Percentiles rank a stretch among this genome's conserved stretches.
phyloP scores from a whole-genome alignment of 1,140 invertebrate genomes.

The Aplysia californica region DNA sequence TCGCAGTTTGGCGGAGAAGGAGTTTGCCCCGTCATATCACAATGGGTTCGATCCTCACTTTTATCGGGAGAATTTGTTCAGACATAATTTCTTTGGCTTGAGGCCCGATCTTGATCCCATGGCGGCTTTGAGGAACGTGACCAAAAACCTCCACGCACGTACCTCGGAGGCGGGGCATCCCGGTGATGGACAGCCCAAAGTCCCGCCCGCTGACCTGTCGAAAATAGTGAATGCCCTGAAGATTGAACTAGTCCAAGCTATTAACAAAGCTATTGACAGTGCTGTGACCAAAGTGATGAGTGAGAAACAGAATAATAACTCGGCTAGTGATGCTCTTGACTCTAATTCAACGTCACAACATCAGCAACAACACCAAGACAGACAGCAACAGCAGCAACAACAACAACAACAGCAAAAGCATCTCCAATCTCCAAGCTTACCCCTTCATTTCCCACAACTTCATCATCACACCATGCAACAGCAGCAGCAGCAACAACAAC shows the following conservation, averaged over 20 bases:
- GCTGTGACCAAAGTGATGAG: slow-evolving; percentile 83
- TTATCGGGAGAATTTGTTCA: slow-evolving; percentile 23
- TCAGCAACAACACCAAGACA: slow-evolving; percentile 1
- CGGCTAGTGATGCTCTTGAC: neutral
- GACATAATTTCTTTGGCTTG: slow-evolving; percentile 11
- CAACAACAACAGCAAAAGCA: neutral
- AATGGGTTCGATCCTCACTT: slow-evolving; percentile 13
- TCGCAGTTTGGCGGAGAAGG: slow-evolving; percentile 8
- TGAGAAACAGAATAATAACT: slow-evolving; percentile 70
- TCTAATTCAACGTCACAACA: neutral
- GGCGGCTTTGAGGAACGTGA: slow-evolving; percentile 4
- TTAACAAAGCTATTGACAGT: slow-evolving; percentile 80
- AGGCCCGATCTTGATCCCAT: slow-evolving; percentile 14
- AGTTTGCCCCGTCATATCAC: neutral
- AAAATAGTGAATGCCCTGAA: slow-evolving; percentile 74
- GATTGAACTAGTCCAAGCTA: slow-evolving; percentile 84
- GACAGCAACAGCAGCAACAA: slow-evolving; percentile 11
- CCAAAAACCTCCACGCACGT: neutral
- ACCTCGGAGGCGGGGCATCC: neutral
- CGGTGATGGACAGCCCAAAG: neutral
- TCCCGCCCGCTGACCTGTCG: neutral
- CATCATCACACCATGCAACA: slow-evolving; percentile 2
- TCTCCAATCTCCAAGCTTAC: neutral
- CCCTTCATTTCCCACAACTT: neutral
- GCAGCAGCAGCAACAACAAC: slow-evolving; percentile 26